Percentiles rank a stretch among this genome's conserved stretches.
phyloP scores from a whole-genome alignment of 2,797 vertebrate species.

The Enteromius viviparus region DNA sequence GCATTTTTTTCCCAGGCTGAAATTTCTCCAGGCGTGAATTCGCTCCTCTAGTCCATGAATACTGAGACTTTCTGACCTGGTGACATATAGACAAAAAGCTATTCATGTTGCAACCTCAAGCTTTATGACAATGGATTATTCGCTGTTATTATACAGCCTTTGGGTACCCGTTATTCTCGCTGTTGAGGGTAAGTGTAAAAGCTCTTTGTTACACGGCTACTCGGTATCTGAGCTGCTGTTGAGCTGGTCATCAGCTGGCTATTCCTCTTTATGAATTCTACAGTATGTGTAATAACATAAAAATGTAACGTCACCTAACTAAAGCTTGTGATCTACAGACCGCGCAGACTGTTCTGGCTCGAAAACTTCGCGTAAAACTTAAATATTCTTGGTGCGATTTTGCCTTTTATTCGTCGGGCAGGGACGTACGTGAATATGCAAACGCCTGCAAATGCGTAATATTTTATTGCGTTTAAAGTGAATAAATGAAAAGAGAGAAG shows the following conservation, averaged over 20 bases:
- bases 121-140: conserved; percentile 84
- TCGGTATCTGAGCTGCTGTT: conserved; percentile 33
- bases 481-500: background rate
- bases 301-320: background rate
- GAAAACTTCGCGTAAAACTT: conserved; percentile 40
- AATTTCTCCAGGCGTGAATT: conserved; percentile 25
- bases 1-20: background rate
- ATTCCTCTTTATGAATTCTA: background rate
- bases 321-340: background rate
- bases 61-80: conserved; percentile 56
- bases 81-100: conserved; percentile 67
- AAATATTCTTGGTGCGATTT: conserved; percentile 7
- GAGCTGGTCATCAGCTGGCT: conserved; percentile 4
- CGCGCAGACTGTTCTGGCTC: background rate
- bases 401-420: background rate
- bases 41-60: background rate
- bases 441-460: background rate
- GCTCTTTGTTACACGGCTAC: conserved; percentile 58
- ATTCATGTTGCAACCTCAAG: conserved; percentile 78
- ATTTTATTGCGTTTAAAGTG: background rate
- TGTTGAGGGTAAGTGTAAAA: conserved; percentile 77
- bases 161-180: conserved; percentile 77
- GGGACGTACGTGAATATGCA: background rate
- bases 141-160: conserved; percentile 82
- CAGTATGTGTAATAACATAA: background rate